These are phyloP conservation scores for Caranx melampygus DNA, from an alignment of 2,113 vertebrate species.

Conservation along the genomic window DNA sequence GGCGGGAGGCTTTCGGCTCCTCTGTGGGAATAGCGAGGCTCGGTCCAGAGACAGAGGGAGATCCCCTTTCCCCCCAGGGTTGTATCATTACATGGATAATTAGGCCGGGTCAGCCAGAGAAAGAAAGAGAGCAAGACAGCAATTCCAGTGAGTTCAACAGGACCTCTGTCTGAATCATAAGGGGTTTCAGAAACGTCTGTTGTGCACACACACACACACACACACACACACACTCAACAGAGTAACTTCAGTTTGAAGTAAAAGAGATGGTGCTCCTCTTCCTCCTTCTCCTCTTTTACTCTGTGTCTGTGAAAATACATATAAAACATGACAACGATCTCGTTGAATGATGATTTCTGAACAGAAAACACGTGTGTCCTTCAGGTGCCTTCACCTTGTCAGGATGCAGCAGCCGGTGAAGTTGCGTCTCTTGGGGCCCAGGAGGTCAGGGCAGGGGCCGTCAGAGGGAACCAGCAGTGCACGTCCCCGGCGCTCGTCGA, in stretches of 20 bases:
- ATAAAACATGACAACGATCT: no score
- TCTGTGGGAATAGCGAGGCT: constrained; percentile 55
- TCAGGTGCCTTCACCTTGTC: no score
- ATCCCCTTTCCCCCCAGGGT: constrained; percentile 66
- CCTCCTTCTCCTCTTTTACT: no score
- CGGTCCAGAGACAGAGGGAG: constrained; percentile 6
- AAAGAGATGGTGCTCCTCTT: not conserved
- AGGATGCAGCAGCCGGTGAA: no score
- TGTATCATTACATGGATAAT: constrained; percentile 76
- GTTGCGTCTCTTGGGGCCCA: no score
- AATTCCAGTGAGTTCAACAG: constrained; percentile 31
- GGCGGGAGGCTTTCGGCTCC: constrained; percentile 33
- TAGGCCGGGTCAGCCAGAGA: constrained; percentile 56
- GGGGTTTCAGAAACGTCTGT: not conserved
- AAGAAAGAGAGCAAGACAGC: constrained; percentile 29
- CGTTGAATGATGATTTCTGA: no score
- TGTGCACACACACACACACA: no score
- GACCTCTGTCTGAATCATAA: constrained; percentile 17
- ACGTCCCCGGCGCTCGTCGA: no score
- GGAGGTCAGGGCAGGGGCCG: no score
- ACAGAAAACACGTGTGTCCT: no score
- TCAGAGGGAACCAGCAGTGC: no score
- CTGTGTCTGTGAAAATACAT: no score
- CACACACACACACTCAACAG: not conserved
- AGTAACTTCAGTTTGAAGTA: not conserved